phyloP scores from a whole-genome alignment of 1,140 invertebrate species.

The Vanessa atalanta region DNA sequence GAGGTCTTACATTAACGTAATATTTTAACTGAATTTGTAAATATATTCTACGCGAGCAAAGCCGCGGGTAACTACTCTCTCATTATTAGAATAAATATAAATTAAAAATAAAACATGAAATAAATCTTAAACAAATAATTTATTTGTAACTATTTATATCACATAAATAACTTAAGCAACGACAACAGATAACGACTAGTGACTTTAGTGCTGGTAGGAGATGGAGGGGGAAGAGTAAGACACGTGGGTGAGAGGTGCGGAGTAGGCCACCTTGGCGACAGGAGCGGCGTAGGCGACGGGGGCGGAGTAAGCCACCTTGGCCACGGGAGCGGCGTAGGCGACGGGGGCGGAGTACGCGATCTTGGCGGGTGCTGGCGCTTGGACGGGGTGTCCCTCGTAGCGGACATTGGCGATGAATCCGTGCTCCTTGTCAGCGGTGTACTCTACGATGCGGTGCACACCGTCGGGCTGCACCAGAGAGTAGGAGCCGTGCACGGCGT shows the following conservation, averaged over 20 bases:
- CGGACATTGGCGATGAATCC: conserved; percentile 9
- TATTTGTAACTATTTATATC: conserved; percentile 24
- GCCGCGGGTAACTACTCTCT: too few species aligned
- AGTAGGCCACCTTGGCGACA: conserved; percentile 51
- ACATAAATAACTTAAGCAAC: conserved; percentile 21
- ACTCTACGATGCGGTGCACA: conserved; percentile 83
- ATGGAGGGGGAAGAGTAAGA: conserved; percentile 64
- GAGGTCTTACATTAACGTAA: too few species aligned
- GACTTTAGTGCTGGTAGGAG: conserved; percentile 66
- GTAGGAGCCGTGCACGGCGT: conserved; percentile 83
- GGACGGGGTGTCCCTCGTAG: conserved; percentile 6
- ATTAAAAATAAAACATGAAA: not conserved
- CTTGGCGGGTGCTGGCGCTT: conserved; percentile 1
- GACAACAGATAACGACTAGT: conserved; percentile 25
- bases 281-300: conserved; percentile 41
- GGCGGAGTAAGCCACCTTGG: conserved; percentile 83
- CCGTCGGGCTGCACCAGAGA: conserved; percentile 81
- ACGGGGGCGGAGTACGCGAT: conserved; percentile 65
- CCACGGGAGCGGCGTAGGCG: conserved; percentile 66
- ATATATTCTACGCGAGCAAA: too few species aligned
- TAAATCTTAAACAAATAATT: conserved; percentile 35
- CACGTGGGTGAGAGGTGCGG: conserved; percentile 55
- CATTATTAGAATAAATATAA: too few species aligned
- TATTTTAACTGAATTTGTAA: too few species aligned
- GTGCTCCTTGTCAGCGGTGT: conserved; percentile 68